Evolutionary conservation across 2,113 vertebrate species (phyloP).

Genomic region (Phyllostomus hastatus): DNA sequence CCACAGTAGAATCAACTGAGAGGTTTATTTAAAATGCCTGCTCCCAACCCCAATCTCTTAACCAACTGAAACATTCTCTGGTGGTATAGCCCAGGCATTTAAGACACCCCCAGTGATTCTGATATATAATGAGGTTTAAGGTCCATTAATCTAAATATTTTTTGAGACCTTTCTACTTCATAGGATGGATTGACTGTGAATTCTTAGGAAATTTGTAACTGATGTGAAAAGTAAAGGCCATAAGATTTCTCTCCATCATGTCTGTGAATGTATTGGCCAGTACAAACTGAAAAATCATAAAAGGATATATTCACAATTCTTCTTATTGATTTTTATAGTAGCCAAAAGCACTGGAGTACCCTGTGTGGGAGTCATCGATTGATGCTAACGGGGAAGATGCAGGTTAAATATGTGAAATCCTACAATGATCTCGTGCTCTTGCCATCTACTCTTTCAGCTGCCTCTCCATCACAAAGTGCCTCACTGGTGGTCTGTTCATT

Average conservation of each 20-base stretch:
- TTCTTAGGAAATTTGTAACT: neutral
- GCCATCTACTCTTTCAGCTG: neutral
- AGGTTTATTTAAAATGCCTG: neutral
- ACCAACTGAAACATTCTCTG: neutral
- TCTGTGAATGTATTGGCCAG: neutral
- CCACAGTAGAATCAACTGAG: neutral
- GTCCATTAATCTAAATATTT: neutral
- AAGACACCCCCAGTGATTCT: neutral
- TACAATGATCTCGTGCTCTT: neutral
- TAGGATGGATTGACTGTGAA: neutral
- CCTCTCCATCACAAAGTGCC: neutral
- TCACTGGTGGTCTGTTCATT: neutral
- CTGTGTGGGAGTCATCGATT: neutral
- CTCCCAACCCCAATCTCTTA: neutral
- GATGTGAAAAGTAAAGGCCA: neutral
- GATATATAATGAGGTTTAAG: neutral
- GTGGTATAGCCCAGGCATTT: neutral
- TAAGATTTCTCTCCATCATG: neutral
- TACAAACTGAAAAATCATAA: neutral
- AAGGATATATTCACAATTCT: neutral
- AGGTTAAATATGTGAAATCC: neutral
- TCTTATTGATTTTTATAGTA: neutral
- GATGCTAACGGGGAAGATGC: neutral
- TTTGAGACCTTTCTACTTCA: neutral
- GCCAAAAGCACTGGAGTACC: neutral